phyloP scores from a whole-genome alignment of 2,888 invertebrate species.

The Dinocampus coccinellae region DNA sequence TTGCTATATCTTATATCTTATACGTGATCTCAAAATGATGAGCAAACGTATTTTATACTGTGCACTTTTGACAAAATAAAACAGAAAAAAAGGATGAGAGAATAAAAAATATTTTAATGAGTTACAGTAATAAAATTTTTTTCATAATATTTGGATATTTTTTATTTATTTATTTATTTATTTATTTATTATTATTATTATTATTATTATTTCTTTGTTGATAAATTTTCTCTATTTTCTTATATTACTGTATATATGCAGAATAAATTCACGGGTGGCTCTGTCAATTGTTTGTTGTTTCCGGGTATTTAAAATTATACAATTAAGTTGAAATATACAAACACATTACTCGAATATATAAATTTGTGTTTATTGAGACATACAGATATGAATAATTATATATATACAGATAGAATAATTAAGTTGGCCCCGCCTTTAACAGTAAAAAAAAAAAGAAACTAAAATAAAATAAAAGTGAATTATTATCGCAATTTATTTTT shows the following conservation, averaged over 20 bases:
- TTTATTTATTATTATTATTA: too few relatives aligned
- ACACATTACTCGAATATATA: background rate
- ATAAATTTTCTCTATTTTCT: background rate
- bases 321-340: background rate
- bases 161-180: too few relatives aligned
- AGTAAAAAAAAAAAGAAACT: conserved; percentile 10
- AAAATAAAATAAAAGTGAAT: too few relatives aligned
- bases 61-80: background rate
- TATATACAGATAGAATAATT: background rate
- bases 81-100: background rate
- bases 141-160: too few relatives aligned
- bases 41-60: background rate
- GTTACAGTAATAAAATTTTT: background rate
- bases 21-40: background rate
- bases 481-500: too few relatives aligned
- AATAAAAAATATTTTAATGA: background rate
- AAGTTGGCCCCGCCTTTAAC: background rate
- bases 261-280: conserved; percentile 2
- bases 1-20: background rate
- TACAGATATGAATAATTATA: background rate
- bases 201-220: background rate
- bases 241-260: background rate
- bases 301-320: conserved; percentile 31
- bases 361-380: background rate
- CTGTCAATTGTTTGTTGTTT: conserved; percentile 28